These are phyloP conservation scores for Nanorana parkeri DNA, from an alignment of 2,113 vertebrate genomes.

Conservation along the genomic window DNA sequence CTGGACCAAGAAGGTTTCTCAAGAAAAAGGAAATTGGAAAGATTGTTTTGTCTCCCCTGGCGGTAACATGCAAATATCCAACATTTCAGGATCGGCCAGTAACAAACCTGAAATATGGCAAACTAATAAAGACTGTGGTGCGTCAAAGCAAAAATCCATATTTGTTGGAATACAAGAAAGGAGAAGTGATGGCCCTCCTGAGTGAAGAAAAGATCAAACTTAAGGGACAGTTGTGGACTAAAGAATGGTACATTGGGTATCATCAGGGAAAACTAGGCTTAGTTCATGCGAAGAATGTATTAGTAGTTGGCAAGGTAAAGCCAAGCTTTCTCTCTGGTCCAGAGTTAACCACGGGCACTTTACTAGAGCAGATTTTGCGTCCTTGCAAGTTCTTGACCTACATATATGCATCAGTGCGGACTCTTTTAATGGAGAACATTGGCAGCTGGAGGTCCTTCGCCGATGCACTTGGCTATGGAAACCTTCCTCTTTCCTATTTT, in stretches of 20 bases:
- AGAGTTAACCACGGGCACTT: conserved; percentile 83
- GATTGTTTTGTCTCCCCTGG: conserved; percentile 88
- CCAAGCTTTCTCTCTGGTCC: conserved; percentile 84
- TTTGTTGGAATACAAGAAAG: conserved; percentile 94
- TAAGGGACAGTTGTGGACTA: conserved; percentile 94
- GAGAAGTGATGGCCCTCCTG: conserved; percentile 86
- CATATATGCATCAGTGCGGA: conserved; percentile 93
- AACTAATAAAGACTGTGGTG: conserved; percentile 91
- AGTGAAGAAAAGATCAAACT: conserved; percentile 93
- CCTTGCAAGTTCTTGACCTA: conserved; percentile 97
- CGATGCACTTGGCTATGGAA: conserved; percentile 85
- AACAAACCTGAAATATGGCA: conserved; percentile 87
- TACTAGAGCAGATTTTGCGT: conserved; percentile 91
- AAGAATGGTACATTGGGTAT: conserved; percentile 96
- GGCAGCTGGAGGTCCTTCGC: conserved; percentile 92
- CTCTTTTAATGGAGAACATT: conserved; percentile 93
- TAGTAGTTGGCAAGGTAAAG: conserved; percentile 85
- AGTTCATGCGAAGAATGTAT: conserved; percentile 90
- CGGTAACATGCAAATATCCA: conserved; percentile 83
- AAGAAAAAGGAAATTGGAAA: conserved; percentile 97
- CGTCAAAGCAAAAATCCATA: conserved; percentile 93
- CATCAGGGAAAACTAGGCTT: conserved; percentile 91
- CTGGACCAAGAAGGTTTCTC: conserved; percentile 86
- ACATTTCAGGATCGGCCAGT: conserved; percentile 89
- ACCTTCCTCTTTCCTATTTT: conserved; percentile 86